Percentiles rank a stretch among this genome's conserved stretches.
Conservation (phyloP, 1,140 invertebrate genomes). For the Orius insidiosus region DNA sequence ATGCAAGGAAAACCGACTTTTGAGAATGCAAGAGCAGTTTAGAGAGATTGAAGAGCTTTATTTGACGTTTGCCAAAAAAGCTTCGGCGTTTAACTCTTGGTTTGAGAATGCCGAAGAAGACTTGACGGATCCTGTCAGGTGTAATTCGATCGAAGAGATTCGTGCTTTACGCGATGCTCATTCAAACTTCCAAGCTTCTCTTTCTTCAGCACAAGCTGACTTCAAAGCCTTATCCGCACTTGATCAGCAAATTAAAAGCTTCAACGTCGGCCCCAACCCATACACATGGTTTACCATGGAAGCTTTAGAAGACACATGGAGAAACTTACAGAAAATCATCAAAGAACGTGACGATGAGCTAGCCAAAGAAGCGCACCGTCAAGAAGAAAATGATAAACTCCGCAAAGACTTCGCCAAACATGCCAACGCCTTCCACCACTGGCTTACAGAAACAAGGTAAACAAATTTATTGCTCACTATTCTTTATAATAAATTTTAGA, state of each 20-base stretch:
- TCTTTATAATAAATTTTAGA: conserved; percentile 30
- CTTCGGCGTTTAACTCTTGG: conserved; percentile 99
- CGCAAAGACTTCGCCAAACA: conserved; percentile 96
- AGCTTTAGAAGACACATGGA: conserved; percentile 96
- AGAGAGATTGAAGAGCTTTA: conserved; percentile 97
- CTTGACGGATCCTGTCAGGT: conserved; percentile 94
- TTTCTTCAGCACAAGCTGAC: conserved; percentile 90
- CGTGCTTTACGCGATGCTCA: conserved; percentile 88
- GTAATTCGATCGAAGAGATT: conserved; percentile 89
- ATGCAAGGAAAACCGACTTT: conserved; percentile 77
- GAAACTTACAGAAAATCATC: conserved; percentile 97
- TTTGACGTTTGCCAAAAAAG: conserved; percentile 97
- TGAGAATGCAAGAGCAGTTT: conserved; percentile 94
- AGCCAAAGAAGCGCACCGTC: conserved; percentile 85
- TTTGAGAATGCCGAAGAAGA: conserved; percentile 99
- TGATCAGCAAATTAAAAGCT: conserved; percentile 94
- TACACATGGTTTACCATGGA: conserved; percentile 99
- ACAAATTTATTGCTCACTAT: conserved; percentile 12
- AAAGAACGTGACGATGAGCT: conserved; percentile 86
- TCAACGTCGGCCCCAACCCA: conserved; percentile 97
- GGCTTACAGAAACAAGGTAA: conserved; percentile 93
- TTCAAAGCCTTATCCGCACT: conserved; percentile 90
- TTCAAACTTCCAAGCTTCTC: conserved; percentile 84
- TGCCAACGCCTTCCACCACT: conserved; percentile 96
- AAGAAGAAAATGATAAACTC: conserved; percentile 97